Conservation (phyloP, 1,140 invertebrate species). For the Brachionus rubens region DNA sequence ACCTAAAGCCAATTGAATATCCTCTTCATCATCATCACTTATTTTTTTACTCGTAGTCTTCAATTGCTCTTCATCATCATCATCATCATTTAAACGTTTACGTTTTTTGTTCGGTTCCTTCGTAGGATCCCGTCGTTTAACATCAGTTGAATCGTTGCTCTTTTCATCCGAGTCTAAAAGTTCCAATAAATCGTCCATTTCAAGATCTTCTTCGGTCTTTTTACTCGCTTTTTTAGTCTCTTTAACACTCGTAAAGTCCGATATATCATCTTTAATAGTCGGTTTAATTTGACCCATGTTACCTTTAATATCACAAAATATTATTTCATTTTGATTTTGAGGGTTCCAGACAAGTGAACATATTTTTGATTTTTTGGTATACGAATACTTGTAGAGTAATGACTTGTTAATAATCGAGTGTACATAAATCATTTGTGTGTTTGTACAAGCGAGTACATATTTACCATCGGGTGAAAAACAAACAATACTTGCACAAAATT, state of each 20-base stretch:
- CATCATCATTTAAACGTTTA: constrained; percentile 44
- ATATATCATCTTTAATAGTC: neutral
- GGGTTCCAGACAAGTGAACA: constrained; percentile 23
- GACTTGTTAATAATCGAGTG: constrained; percentile 35
- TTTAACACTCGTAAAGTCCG: too few species aligned
- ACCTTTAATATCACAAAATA: constrained; percentile 37
- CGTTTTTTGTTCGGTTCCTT: constrained; percentile 27
- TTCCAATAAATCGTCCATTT: constrained; percentile 32
- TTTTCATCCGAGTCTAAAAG: constrained; percentile 48
- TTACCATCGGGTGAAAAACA: constrained; percentile 38
- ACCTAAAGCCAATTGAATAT: constrained; percentile 23
- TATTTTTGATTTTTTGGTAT: constrained; percentile 23
- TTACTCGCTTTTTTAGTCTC: neutral
- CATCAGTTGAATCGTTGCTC: constrained; percentile 27
- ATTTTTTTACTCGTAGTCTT: constrained; percentile 67
- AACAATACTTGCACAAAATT: constrained; percentile 51
- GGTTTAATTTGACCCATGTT: constrained; percentile 38
- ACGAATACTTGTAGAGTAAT: constrained; percentile 27
- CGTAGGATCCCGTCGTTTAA: neutral
- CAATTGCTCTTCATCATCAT: constrained; percentile 49
- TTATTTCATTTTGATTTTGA: constrained; percentile 15
- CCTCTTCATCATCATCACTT: constrained; percentile 58
- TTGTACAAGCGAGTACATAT: constrained; percentile 9
- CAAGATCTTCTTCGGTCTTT: neutral
- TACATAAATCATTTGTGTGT: constrained; percentile 38